phyloP scores from a whole-genome alignment of 2,113 vertebrate genomes.

The Eonycteris spelaea region DNA sequence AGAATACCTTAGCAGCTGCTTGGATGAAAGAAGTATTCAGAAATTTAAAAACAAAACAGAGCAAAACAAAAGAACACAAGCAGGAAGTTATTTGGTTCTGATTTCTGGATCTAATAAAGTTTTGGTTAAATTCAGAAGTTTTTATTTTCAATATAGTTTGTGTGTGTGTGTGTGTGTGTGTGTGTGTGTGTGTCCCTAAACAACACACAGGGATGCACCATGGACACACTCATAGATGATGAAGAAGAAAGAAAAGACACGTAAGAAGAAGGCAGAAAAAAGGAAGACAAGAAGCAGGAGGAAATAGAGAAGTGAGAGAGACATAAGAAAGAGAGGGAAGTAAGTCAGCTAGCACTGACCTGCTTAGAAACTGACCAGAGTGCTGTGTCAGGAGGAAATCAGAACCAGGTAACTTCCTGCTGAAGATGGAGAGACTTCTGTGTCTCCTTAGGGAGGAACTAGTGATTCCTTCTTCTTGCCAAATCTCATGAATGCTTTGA shows the following conservation, averaged over 20 bases:
- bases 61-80: not conserved
- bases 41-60: not conserved
- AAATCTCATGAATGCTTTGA: not conserved
- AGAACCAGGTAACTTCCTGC: not conserved
- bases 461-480: not conserved
- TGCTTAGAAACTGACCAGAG: not conserved
- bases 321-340: not conserved
- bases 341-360: not conserved
- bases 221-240: not conserved
- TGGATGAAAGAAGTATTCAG: not conserved
- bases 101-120: too few relatives aligned
- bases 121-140: not conserved
- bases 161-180: not conserved
- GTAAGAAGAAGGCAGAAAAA: not conserved
- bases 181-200: not conserved
- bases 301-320: not conserved
- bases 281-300: not conserved
- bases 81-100: too few relatives aligned
- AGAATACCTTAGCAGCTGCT: not conserved
- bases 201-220: not conserved
- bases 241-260: not conserved
- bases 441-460: not conserved
- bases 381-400: not conserved
- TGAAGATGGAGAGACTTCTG: not conserved
- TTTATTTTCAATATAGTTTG: not conserved